Base-by-base conservation (phyloP, 2,113 vertebrate genomes). In the Butastur rufipennis region DNA sequence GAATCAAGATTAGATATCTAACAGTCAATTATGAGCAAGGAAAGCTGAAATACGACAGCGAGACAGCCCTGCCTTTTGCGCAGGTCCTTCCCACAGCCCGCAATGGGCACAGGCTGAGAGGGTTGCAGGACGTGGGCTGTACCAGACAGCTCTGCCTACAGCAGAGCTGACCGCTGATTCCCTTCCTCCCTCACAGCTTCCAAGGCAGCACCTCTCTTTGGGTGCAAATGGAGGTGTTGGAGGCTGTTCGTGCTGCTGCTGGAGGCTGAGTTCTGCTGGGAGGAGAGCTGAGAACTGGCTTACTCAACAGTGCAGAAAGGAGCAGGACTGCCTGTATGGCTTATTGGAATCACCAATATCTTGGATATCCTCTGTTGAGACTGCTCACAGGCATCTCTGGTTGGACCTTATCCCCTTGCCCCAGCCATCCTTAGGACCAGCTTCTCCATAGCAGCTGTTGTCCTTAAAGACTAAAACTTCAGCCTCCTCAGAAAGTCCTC, bases 1-100 rank as follows among this genome's bases (percentile, higher is more conserved):
- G 36, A 29, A 10, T 62, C 18, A 72, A 50, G 26, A 25, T 43
- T 5, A 38, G 21, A 4, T 45, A 36, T 56, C 34, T 74, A 23
- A 29, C 13, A 34, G n/a, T 14, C 14, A 78, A 3, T 14, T 56
- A 5, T 4, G 13, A 61, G 34, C 27, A 32, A 48, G 32, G 15
- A 8, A 34, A 61, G 15, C 0, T 29, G 25, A 56, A 48, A 21
- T 2, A 15, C 0, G 1, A 58, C 23, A 63, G 72, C 2, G 2
- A 18, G 18, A 16, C 65, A 90, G 52, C 29, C 48, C 66, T 36
- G 48, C 29, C 23, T 20, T 55, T 6, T 13, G 45, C 1, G 1
- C 9, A 2, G 66, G 15, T 59, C 34, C 23, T 58, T 40, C 31
- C 32, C 34, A 6, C n/a, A 40, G n/a, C n/a, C 38, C 0, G 0